A percentile compares a stretch with the other conserved stretches of the same genome.
phyloP scores from a whole-genome alignment of 2,113 vertebrate genomes.

The Scophthalmus maximus region DNA sequence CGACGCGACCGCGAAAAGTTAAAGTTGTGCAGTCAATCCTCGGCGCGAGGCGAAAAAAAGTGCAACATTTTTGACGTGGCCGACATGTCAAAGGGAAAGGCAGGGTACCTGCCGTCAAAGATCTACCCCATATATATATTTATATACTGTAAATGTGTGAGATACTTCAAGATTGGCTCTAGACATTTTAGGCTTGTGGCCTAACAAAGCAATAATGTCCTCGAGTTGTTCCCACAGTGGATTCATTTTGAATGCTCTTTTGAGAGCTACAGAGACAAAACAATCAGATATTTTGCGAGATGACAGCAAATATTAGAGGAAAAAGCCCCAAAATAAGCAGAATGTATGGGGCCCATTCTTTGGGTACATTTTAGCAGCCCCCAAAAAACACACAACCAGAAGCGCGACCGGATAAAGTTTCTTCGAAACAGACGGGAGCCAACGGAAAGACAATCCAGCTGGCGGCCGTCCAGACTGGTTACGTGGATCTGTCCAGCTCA shows the following conservation, averaged over 20 bases:
- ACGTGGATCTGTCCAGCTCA: too few relatives aligned
- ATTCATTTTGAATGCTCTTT: neutral
- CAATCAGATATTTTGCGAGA: neutral
- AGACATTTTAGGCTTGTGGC: neutral
- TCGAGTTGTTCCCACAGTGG: neutral
- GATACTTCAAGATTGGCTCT: too few relatives aligned
- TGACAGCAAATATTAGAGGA: neutral
- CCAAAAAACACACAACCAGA: too few relatives aligned
- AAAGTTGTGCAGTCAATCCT: neutral
- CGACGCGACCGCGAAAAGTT: neutral
- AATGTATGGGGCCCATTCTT: neutral
- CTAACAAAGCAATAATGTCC: neutral
- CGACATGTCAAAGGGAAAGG: neutral
- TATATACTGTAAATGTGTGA: too few relatives aligned
- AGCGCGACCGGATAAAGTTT: too few relatives aligned
- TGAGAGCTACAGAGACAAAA: neutral
- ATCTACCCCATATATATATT: too few relatives aligned
- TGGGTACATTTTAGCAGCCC: neutral
- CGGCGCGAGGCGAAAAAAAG: neutral
- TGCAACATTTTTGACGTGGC: neutral
- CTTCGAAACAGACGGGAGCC: too few relatives aligned
- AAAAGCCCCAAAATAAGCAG: neutral
- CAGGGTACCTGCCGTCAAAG: neutral
- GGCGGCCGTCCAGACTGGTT: too few relatives aligned
- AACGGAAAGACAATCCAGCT: too few relatives aligned